phyloP scores from a whole-genome alignment of 2,888 invertebrate genomes.

The Zygogramma bicolorata region DNA sequence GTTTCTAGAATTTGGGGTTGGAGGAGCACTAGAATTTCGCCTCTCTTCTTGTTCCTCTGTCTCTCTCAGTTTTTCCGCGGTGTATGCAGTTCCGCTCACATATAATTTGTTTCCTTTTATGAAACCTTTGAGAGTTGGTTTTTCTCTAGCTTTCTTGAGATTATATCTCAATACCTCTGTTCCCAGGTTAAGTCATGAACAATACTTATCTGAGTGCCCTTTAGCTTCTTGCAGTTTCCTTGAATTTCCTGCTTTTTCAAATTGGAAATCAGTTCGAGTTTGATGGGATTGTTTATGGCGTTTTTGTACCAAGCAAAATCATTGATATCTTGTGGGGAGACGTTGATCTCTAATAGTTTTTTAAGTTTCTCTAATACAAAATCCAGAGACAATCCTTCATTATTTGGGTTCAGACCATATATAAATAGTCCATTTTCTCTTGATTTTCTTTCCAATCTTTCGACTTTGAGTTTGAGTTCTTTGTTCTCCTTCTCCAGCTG shows the following conservation, averaged over 20 bases:
- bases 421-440: conserved; percentile 13
- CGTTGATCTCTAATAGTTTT: not conserved
- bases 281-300: not conserved
- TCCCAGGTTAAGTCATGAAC: not conserved
- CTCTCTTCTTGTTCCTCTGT: not conserved
- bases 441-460: not conserved
- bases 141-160: conserved; percentile 7
- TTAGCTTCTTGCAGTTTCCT: not conserved
- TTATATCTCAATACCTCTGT: conserved; percentile 1
- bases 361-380: conserved; percentile 3
- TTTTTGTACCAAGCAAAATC: conserved; percentile 1
- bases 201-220: not conserved
- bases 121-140: not conserved
- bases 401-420: conserved; percentile 2
- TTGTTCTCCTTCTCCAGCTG: not conserved
- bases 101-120: conserved; percentile 17
- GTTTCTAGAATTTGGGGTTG: not conserved
- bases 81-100: not conserved
- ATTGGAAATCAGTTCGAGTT: conserved; percentile 8
- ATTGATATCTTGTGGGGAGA: not conserved
- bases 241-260: not conserved
- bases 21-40: conserved; percentile 9
- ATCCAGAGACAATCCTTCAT: not conserved
- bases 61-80: not conserved
- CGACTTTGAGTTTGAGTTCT: not conserved